Percentiles rank a stretch among this genome's conserved stretches.
Conservation (phyloP, 2,888 invertebrate genomes). For the Eupsilia transversa region DNA sequence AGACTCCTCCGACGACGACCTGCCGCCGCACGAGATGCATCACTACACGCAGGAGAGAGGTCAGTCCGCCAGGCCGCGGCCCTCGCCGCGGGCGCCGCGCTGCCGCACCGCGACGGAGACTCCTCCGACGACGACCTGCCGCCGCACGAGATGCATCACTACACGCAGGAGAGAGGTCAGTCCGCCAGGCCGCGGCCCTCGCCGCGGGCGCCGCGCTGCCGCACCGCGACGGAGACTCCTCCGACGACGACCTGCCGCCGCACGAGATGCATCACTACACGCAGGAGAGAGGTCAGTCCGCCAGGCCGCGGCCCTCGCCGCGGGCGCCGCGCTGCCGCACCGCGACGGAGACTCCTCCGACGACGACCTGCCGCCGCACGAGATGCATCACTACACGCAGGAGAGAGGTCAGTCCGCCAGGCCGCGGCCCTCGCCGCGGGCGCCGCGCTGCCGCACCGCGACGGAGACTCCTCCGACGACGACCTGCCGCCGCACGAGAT, state of each 20-base stretch:
- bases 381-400: slow-evolving; percentile 90
- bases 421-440: slow-evolving; percentile 82
- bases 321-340: slow-evolving; percentile 82
- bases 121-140: slow-evolving; percentile 99
- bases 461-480: slow-evolving; percentile 99
- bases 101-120: slow-evolving; percentile 96
- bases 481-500: slow-evolving; percentile 96
- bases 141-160: slow-evolving; percentile 93
- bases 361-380: slow-evolving; percentile 97
- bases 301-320: slow-evolving; percentile 86
- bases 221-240: slow-evolving; percentile 98
- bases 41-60: slow-evolving; percentile 87
- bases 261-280: slow-evolving; percentile 92
- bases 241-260: slow-evolving; percentile 98
- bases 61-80: slow-evolving; percentile 91
- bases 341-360: slow-evolving; percentile 99
- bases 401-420: slow-evolving; percentile 90
- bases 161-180: slow-evolving; percentile 80
- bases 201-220: slow-evolving; percentile 73
- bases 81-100: slow-evolving; percentile 70
- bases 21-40: slow-evolving; percentile 94
- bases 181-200: slow-evolving; percentile 91
- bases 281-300: slow-evolving; percentile 89
- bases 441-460: slow-evolving; percentile 91
- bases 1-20: slow-evolving; percentile 99